Evolutionary conservation across 1,140 invertebrate species (phyloP), one percentile per base, ranked within the genome.

Genomic region (Ceratosolen fusciceps): DNA sequence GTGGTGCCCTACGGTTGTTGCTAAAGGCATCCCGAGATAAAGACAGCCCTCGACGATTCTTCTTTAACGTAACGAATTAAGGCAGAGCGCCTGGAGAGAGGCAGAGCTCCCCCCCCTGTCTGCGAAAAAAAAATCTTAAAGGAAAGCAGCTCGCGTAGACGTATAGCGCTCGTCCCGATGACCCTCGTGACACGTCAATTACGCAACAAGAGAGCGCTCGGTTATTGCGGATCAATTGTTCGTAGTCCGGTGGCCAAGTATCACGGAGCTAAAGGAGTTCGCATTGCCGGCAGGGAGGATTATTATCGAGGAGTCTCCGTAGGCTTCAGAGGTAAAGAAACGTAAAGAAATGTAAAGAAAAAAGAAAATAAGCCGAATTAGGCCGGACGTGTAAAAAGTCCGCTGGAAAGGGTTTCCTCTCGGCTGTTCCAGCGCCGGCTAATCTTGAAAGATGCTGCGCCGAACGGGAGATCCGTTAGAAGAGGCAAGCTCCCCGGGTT

Each of bases 401-500:
- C 49, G 24, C 31, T 56, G 26, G 37, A 77, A 77, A 77, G 19
- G 52, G n/a, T n/a, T 56, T 72, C 49, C 52, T 31, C 10, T 43
- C 47, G 43, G 39, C 49, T n/a, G 49, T 31, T 60, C 37, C 65
- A 56, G 34, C 56, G 74, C 37, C 37, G 49, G 70, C 70, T 82
- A 79, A 79, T 82, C 78, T 80, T 77, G 79, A 71, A 60, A 77
- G 74, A 77, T 77, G 54, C 49, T 21, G 37, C 60, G 8, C 26
- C 52, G 77, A 80, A 67, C 12, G 74, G 78, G 47, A 81, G 83
- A 84, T 77, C 83, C 76, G 74, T 82, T 86, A 86, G 82, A 84
- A 80, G 84, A 81, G 86, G 81, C n/a, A n/a, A n/a, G n/a, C n/a
- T n/a, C 85, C 84, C 82, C 71, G 84, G 62, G 83, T 88, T 89